Evolutionary conservation across 2,797 vertebrate genomes (phyloP).

Genomic region (Sparus aurata): DNA sequence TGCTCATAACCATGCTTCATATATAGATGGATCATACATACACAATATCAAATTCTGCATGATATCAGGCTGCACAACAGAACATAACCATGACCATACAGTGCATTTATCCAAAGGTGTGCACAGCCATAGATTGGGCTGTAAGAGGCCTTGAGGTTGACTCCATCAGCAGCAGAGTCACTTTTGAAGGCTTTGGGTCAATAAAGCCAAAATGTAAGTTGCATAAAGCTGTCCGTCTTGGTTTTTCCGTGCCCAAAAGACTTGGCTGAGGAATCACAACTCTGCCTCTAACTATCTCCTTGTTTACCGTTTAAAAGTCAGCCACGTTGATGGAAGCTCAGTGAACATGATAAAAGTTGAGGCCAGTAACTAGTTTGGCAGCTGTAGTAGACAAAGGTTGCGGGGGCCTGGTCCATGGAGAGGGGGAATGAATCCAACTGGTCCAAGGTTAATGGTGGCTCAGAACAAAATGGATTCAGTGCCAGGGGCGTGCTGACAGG

Average conservation of each 20-base stretch:
- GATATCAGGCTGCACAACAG: slow-evolving; percentile 36
- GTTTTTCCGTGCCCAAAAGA: slow-evolving; percentile 3
- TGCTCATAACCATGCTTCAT: slow-evolving; percentile 81
- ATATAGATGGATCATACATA: slow-evolving; percentile 74
- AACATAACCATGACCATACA: slow-evolving; percentile 40
- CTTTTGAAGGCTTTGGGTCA: slow-evolving; percentile 46
- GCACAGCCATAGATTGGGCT: not conserved
- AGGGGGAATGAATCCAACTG: slow-evolving; percentile 93
- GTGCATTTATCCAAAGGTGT: slow-evolving; percentile 30
- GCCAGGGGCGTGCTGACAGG: slow-evolving; percentile 95
- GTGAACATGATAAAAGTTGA: slow-evolving; percentile 73
- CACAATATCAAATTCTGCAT: slow-evolving; percentile 65
- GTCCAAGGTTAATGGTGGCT: slow-evolving; percentile 99
- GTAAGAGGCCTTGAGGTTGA: slow-evolving; percentile 1
- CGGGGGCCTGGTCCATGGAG: slow-evolving; percentile 72
- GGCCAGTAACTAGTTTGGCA: slow-evolving; percentile 74
- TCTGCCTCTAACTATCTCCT: slow-evolving; percentile 18
- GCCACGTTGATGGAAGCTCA: slow-evolving; percentile 46
- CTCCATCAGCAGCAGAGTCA: slow-evolving; percentile 33
- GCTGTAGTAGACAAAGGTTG: slow-evolving; percentile 81
- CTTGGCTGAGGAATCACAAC: slow-evolving; percentile 13
- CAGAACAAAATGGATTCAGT: slow-evolving; percentile 96
- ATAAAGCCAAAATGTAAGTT: slow-evolving; percentile 37
- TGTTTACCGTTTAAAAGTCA: slow-evolving; percentile 62
- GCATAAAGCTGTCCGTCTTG: not conserved